Evolutionary conservation across 1,140 invertebrate species (phyloP).

Genomic region (Meteorus sp.): DNA sequence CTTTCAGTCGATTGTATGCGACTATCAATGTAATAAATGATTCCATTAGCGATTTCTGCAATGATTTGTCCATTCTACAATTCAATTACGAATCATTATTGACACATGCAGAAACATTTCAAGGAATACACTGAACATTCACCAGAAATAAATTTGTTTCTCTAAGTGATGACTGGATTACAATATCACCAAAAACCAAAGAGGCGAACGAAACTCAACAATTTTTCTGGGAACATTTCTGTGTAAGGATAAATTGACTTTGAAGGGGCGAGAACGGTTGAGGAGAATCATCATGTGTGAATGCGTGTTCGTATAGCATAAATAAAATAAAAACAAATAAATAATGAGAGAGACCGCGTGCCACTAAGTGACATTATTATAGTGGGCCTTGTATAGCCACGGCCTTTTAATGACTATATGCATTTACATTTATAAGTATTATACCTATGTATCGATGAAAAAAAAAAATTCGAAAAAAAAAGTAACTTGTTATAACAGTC

Average conservation of each 20-base stretch:
- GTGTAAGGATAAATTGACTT: conserved; percentile 29
- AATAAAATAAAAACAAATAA: conserved; percentile 7
- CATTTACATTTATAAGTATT: conserved; percentile 49
- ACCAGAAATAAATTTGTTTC: neutral
- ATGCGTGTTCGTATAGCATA: conserved; percentile 29
- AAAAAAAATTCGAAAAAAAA: conserved; percentile 17
- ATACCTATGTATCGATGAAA: conserved; percentile 33
- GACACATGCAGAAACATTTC: no score
- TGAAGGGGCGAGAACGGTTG: conserved; percentile 28
- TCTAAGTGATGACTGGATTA: no score
- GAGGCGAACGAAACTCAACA: conserved; percentile 11
- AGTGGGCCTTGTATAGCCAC: conserved; percentile 59
- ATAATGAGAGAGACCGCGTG: conserved; percentile 52
- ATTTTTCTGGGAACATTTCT: conserved; percentile 28
- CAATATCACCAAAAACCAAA: conserved; percentile 5
- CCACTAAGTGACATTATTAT: conserved; percentile 52
- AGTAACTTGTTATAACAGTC: conserved; percentile 43
- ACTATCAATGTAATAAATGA: no score
- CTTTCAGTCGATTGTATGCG: no score
- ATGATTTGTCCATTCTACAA: no score
- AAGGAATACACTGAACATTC: conserved; percentile 7
- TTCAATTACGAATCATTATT: no score
- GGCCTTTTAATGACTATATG: conserved; percentile 52
- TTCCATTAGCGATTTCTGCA: no score
- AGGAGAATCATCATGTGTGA: conserved; percentile 28